Evolutionary conservation across 1,140 invertebrate genomes (phyloP), one percentile per base, ranked within the genome.

Genomic region (Zeugodacus cucurbitae): DNA sequence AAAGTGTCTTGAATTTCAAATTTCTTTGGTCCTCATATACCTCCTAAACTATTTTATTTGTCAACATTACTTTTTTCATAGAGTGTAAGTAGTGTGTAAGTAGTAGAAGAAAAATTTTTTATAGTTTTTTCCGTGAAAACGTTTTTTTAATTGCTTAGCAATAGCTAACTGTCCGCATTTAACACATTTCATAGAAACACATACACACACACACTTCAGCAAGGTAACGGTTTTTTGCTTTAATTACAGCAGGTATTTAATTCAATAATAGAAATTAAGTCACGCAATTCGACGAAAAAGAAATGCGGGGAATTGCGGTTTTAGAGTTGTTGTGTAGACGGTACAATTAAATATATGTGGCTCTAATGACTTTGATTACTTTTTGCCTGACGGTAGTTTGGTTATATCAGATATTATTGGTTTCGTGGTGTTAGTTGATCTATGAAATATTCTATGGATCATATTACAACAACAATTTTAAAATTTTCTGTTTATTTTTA

Each of bases 251-350:
- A 29, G 20, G 37, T 4, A 41, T 48, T 48, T n/a, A 48, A 82
- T 48, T 82, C 74, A 82, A 82, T 82, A 82, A 82, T 4, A 82
- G 74, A 82, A 48, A 48, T 41, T 20, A 82, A 82, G 74, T 82
- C 44, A 82, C 74, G 74, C 41, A 82, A 82, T 48, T 82, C 34
- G 29, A 14, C n/a, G 44, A 48, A 48, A 17, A 48, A 11, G 48
- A 11, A 48, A 22, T 82, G 41, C 3, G 20, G 10, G 2, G 2
- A 37, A 14, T 48, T 41, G n/a, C 74, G n/a, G 22, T 82, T 82
- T 14, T 26, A 10, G n/a, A 48, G 41, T 41, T 29, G 29, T 67
- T 32, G 1, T 11, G 32, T 26, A 26, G 3, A 41, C 7, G 7
- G 59, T 62, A 62, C 10, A 26, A 34, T 67, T 34, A 34, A 11